Percentiles rank a stretch among this genome's conserved stretches.
Conservation (phyloP, 2,797 vertebrate species). For the Anisognathus igniventris region DNA sequence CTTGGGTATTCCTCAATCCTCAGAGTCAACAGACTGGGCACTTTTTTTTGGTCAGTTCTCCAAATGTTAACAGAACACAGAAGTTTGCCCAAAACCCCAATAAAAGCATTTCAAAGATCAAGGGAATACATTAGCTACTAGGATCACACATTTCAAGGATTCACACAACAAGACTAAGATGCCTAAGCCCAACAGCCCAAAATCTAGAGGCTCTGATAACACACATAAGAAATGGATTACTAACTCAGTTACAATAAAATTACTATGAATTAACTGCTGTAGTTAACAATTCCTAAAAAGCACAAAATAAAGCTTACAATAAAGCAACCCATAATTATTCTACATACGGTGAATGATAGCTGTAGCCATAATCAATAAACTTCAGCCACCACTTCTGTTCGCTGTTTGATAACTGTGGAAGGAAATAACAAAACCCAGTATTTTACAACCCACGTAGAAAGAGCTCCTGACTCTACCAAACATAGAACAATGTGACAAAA, state of each 20-base stretch:
- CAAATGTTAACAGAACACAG: not conserved
- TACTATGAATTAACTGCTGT: not conserved
- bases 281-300: not conserved
- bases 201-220: not conserved
- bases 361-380: slow-evolving; percentile 20
- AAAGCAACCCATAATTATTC: not conserved
- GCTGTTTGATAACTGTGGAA: slow-evolving; percentile 62
- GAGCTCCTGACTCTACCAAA: not conserved
- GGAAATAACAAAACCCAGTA: slow-evolving; percentile 4
- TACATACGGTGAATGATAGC: slow-evolving; percentile 68
- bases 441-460: not conserved
- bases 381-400: slow-evolving; percentile 80
- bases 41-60: not conserved
- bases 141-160: not conserved
- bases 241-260: not conserved
- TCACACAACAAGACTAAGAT: not conserved
- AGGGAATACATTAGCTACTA: not conserved
- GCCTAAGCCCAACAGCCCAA: not conserved
- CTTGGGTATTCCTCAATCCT: not conserved
- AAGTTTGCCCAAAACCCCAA: not conserved
- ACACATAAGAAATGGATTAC: not conserved
- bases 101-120: not conserved
- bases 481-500: not conserved
- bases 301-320: not conserved
- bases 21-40: fast-evolving